Conservation (phyloP, 2,797 vertebrate genomes). For the Anabacerthia variegaticeps region DNA sequence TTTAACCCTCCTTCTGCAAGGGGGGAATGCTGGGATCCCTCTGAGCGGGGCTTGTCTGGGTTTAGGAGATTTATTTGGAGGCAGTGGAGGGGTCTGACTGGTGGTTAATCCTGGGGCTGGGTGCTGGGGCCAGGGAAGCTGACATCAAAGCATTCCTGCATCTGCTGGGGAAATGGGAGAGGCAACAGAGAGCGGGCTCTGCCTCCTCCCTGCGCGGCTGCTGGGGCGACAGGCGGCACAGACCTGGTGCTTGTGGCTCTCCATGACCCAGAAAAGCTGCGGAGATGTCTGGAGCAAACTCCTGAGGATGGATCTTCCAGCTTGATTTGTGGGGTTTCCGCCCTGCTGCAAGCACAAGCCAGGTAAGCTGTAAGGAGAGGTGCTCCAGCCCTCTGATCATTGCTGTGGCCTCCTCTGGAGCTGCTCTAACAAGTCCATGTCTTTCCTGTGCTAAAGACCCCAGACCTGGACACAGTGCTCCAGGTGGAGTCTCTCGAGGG, state of each 20-base stretch:
- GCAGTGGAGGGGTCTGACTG: background rate
- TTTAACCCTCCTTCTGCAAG: background rate
- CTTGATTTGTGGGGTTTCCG: background rate
- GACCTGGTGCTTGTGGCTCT: background rate
- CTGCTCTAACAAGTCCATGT: rapidly evolving
- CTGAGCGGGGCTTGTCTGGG: background rate
- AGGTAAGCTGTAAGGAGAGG: background rate
- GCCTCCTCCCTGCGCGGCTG: background rate
- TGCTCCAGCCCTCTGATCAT: background rate
- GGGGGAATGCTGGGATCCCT: background rate
- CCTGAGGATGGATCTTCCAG: background rate
- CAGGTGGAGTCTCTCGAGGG: background rate
- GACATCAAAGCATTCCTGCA: conserved; percentile 53
- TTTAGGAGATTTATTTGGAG: conserved; percentile 24
- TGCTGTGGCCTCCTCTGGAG: background rate
- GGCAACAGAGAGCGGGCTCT: background rate
- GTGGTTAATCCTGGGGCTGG: conserved; percentile 14
- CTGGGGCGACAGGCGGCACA: rapidly evolving
- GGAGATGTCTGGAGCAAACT: background rate
- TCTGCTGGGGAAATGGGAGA: conserved; percentile 3
- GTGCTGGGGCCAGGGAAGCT: background rate
- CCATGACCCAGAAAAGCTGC: background rate
- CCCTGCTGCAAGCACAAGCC: background rate
- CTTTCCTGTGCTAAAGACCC: background rate
- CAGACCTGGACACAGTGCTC: background rate